Evolutionary conservation across 2,797 vertebrate species (phyloP), one percentile per base, ranked within the genome.

Genomic region (Sphenodon punctatus): DNA sequence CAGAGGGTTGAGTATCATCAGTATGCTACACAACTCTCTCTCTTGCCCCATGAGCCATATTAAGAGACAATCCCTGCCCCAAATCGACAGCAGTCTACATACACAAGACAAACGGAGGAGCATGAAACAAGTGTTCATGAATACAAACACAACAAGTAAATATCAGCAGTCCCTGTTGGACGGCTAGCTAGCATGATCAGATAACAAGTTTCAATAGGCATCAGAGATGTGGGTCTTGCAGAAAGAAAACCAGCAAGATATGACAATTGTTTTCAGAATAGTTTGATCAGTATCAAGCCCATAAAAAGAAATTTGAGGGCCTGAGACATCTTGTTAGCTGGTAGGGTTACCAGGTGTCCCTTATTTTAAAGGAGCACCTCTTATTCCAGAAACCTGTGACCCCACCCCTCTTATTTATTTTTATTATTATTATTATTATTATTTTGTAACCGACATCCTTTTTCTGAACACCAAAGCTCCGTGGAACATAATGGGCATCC

Each of bases 71-170:
- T 53, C 51, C 27, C 15, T 56, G 5, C 9, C 11, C 30, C 20
- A 11, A 56, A 56, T 10, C 34, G 30, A 22, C 56, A 32, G 34
- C 53, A 56, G 6, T 56, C 19, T 13, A 56, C 56, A 34, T 12
- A 56, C 30, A 78, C 3, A 51, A 17, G 10, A 64, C 42, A 39
- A 20, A 4, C 17, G 9, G 27, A 75, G 68, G 67, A 42, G 43
- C 9, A 22, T 0, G 0, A 2, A 11, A 58, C 10, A 25, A n/a
- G 38, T 70, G 60, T 49, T 68, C n/a, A n/a, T n/a, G 30, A 53
- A 56, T 3, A 6, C 19, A 34, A 56, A 49, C 13, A n/a, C 49
- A 11, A 48, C 60, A 80, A 80, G 58, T 46, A 71, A 6, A 1
- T 20, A 72, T 61, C 25, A 59, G n/a, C 48, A 58, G 51, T 43